A percentile compares a stretch with the other conserved stretches of the same genome.
Evolutionary conservation across 92 coral and sea anemone genomes (phyloP).

Genomic region (Zoanthus sansibaricus): DNA sequence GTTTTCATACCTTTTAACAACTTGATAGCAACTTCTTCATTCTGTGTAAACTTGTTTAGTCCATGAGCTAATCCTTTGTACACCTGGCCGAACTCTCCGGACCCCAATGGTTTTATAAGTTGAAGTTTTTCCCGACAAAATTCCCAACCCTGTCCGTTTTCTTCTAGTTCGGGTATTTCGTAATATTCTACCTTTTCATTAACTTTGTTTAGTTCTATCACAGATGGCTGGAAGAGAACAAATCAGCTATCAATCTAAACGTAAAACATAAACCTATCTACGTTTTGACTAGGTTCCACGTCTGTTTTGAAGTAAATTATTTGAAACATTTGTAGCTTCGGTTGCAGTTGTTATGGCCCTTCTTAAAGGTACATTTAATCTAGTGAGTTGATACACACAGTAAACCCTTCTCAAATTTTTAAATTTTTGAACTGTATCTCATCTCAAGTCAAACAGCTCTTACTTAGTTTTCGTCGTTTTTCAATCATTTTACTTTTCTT

Average conservation of each 20-base stretch:
- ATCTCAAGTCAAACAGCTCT: too few species aligned
- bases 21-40: constrained; percentile 71
- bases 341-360: too few species aligned
- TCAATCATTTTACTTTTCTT: too few species aligned
- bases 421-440: too few species aligned
- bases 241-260: neutral
- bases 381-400: too few species aligned
- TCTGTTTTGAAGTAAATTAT: too few species aligned
- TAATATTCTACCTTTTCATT: neutral
- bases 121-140: constrained; percentile 57
- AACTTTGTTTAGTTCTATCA: neutral
- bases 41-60: constrained; percentile 30
- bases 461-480: too few species aligned
- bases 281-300: too few species aligned
- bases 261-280: too few species aligned
- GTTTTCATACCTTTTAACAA: constrained; percentile 58
- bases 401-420: too few species aligned
- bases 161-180: neutral
- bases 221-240: neutral
- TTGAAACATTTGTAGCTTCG: too few species aligned
- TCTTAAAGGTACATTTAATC: too few species aligned
- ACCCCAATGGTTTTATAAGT: constrained; percentile 60
- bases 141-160: constrained; percentile 43
- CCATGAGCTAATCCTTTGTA: constrained; percentile 64
- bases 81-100: constrained; percentile 78